Percentiles rank a stretch among this genome's conserved stretches.
phyloP scores from a whole-genome alignment of 2,888 invertebrate genomes.

The Syrista parreyssii region DNA sequence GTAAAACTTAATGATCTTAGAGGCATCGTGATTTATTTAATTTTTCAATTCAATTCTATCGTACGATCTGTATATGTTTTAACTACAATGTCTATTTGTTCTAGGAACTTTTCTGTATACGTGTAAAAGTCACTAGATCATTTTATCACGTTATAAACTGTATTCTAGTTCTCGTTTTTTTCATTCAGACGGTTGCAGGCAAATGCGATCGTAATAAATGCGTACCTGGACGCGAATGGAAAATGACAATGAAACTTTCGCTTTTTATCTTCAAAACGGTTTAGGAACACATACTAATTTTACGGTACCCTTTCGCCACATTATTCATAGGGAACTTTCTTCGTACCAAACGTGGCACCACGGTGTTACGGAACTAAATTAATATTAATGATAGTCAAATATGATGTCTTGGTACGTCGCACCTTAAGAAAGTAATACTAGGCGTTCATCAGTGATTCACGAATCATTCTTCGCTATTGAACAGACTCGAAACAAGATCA shows the following conservation, averaged over 20 bases:
- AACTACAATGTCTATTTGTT: neutral
- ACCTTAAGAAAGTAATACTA: neutral
- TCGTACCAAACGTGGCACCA: constrained; percentile 4
- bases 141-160: neutral
- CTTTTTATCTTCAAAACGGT: neutral
- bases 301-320: neutral
- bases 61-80: too few species aligned
- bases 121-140: neutral
- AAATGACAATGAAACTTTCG: neutral
- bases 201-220: neutral
- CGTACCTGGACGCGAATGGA: neutral
- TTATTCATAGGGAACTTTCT: constrained; percentile 20
- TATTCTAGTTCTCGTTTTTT: neutral
- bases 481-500: neutral
- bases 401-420: neutral
- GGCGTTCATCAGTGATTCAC: neutral
- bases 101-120: neutral
- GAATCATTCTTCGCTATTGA: neutral
- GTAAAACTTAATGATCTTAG: neutral
- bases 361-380: constrained; percentile 11
- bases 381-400: constrained; percentile 10
- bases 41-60: neutral
- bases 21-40: neutral
- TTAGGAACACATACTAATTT: neutral
- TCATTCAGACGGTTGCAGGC: neutral